Percentiles rank a stretch among this genome's conserved stretches.
phyloP scores from a whole-genome alignment of 2,888 invertebrate species.

The Liodrosophila aerea region DNA sequence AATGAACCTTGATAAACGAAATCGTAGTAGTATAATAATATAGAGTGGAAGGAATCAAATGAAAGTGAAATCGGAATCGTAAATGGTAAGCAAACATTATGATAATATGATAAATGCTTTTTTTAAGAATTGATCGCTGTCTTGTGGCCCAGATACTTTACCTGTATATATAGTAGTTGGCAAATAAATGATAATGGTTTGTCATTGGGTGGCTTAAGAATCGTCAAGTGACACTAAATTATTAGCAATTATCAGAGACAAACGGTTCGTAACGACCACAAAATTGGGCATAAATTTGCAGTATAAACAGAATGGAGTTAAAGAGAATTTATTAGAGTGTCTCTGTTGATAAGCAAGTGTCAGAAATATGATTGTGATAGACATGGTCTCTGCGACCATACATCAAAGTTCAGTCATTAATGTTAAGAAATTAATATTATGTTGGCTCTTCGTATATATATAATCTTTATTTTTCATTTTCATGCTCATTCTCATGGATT shows the following conservation, averaged over 20 bases:
- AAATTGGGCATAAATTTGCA: constrained; percentile 70
- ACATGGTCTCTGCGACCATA: constrained; percentile 31
- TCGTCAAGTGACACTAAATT: constrained; percentile 76
- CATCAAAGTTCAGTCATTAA: constrained; percentile 44
- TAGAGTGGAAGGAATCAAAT: constrained; percentile 11
- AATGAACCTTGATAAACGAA: constrained; percentile 40
- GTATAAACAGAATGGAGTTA: constrained; percentile 14
- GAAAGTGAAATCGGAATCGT: neutral
- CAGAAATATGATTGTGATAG: constrained; percentile 33
- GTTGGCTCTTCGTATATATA: constrained; percentile 46
- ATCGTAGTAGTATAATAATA: neutral
- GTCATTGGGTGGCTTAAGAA: constrained; percentile 53
- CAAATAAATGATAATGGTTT: constrained; percentile 55
- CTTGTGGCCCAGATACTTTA: constrained; percentile 30
- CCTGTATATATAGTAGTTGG: constrained; percentile 27
- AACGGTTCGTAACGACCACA: constrained; percentile 68
- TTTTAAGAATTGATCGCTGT: constrained; percentile 53
- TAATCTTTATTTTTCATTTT: constrained; percentile 61
- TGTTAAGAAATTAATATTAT: constrained; percentile 33
- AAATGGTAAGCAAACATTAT: constrained; percentile 24
- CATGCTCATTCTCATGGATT: constrained; percentile 29
- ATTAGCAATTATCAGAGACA: constrained; percentile 75
- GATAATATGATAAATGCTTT: constrained; percentile 46
- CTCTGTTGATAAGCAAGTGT: constrained; percentile 29
- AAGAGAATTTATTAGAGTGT: constrained; percentile 49